Conservation (phyloP, 2,888 invertebrate species). For the Alloscopus bannaensis region DNA sequence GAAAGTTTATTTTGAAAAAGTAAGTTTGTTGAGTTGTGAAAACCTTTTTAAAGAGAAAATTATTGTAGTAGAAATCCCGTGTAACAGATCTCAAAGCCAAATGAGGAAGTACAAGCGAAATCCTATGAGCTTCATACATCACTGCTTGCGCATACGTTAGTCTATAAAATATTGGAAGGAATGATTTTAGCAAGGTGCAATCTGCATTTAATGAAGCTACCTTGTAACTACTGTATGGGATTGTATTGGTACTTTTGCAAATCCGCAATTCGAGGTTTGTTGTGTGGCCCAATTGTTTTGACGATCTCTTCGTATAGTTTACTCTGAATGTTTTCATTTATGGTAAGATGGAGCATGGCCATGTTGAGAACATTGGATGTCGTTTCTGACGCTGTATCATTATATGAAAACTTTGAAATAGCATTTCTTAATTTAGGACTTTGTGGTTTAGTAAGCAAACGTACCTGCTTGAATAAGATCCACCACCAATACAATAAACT, state of each 20-base stretch:
- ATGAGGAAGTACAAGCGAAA: slow-evolving; percentile 10
- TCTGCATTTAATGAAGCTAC: neutral
- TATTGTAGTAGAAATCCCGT: slow-evolving; percentile 16
- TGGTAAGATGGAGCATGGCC: slow-evolving; percentile 1
- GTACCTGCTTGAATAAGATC: slow-evolving; percentile 11
- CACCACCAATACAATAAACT: neutral
- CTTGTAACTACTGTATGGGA: neutral
- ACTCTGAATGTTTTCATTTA: neutral
- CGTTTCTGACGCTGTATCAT: slow-evolving; percentile 7
- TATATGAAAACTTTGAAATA: neutral
- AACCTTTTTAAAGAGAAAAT: slow-evolving; percentile 2
- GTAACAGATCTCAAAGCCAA: slow-evolving; percentile 1
- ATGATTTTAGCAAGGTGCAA: neutral
- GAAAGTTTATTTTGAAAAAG: neutral
- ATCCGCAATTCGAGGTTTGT: neutral
- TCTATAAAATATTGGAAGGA: slow-evolving; percentile 6
- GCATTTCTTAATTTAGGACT: neutral
- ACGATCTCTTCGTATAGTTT: slow-evolving; percentile 13
- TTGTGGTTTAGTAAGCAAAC: no score
- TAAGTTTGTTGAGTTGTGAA: neutral
- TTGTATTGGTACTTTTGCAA: slow-evolving; percentile 1
- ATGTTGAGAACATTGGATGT: slow-evolving; percentile 1
- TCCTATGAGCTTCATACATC: slow-evolving; percentile 33
- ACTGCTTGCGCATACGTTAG: slow-evolving; percentile 40
- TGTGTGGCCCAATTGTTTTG: neutral